Conservation (phyloP, 2,888 invertebrate species). For the Itoplectis maculator region DNA sequence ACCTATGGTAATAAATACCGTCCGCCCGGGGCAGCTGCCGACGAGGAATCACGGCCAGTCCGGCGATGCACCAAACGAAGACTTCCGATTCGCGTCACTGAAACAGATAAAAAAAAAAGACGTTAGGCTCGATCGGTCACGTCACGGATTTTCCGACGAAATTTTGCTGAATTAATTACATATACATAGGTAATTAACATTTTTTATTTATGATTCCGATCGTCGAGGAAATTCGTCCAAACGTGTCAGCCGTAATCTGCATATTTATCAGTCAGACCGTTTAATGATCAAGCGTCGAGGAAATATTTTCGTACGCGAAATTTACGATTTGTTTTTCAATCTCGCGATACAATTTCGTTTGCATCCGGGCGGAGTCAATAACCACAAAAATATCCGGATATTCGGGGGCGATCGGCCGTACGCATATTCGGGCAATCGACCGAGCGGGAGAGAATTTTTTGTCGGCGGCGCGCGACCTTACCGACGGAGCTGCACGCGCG, state of each 20-base stretch:
- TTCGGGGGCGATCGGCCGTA: no score
- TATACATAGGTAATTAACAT: neutral
- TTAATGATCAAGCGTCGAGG: neutral
- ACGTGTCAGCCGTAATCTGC: neutral
- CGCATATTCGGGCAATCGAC: neutral
- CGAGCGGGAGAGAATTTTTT: no score
- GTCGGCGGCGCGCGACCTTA: no score
- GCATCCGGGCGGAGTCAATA: neutral
- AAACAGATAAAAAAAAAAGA: constrained; percentile 47
- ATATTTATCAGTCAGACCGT: neutral
- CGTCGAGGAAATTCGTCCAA: neutral
- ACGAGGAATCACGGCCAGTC: constrained; percentile 24
- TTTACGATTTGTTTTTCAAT: neutral
- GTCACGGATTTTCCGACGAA: neutral
- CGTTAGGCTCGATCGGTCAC: constrained; percentile 16
- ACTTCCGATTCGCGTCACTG: constrained; percentile 48
- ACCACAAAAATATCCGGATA: neutral
- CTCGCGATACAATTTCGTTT: neutral
- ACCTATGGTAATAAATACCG: constrained; percentile 48
- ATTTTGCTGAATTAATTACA: neutral
- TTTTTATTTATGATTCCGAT: neutral
- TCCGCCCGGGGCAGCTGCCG: constrained; percentile 6
- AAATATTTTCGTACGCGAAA: neutral
- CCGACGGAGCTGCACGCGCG: no score
- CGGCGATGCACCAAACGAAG: constrained; percentile 8